phyloP scores from a whole-genome alignment of 2,888 invertebrate species.

The Hydroisotoma schaefferi region DNA sequence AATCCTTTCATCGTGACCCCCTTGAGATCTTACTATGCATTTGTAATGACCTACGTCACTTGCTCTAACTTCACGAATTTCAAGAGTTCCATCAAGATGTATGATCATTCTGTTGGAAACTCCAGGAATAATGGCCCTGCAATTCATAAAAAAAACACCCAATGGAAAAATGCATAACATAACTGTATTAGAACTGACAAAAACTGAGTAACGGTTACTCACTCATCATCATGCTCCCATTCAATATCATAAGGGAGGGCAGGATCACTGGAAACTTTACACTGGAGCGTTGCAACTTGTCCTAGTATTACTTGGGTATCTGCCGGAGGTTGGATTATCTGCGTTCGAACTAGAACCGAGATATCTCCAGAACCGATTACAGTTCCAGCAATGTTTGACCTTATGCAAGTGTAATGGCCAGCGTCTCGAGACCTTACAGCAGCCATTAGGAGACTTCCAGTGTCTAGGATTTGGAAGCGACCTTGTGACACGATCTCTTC shows the following conservation, averaged over 20 bases:
- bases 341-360: conserved; percentile 71
- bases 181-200: not conserved
- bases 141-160: conserved; percentile 3
- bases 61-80: conserved; percentile 72
- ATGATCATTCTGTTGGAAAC: conserved; percentile 41
- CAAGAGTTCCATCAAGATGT: conserved; percentile 46
- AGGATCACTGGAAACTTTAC: conserved; percentile 89
- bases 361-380: conserved; percentile 39
- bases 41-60: conserved; percentile 92
- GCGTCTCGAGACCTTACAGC: conserved; percentile 77
- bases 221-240: conserved; percentile 85
- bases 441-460: conserved; percentile 82
- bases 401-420: conserved; percentile 90
- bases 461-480: conserved; percentile 77
- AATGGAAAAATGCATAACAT: not conserved
- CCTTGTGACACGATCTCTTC: conserved; percentile 57
- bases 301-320: conserved; percentile 88
- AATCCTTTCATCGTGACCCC: conserved; percentile 86
- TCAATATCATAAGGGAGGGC: conserved; percentile 79
- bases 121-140: conserved; percentile 40
- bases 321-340: conserved; percentile 88
- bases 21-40: conserved; percentile 82
- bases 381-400: conserved; percentile 84
- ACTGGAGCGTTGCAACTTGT: conserved; percentile 86
- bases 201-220: conserved; percentile 52